Percentiles rank a stretch among this genome's conserved stretches.
phyloP scores from a whole-genome alignment of 2,888 invertebrate genomes.

The Cerceris ruficornis region DNA sequence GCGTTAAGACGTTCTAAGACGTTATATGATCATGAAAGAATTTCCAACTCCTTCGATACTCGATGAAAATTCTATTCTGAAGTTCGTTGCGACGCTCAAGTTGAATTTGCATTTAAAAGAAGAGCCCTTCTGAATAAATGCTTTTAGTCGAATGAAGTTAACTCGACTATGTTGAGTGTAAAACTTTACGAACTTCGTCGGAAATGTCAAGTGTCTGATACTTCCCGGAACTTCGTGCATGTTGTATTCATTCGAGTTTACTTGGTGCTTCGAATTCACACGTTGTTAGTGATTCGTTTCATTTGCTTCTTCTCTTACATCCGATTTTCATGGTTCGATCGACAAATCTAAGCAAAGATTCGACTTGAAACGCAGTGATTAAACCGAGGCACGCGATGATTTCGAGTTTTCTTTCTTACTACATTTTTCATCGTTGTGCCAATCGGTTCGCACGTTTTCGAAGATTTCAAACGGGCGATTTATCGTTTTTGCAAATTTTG shows the following conservation, averaged over 20 bases:
- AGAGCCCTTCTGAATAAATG: background rate
- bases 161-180: background rate
- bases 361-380: background rate
- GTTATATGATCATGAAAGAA: background rate
- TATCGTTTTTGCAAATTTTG: no score
- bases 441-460: no score
- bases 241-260: no score
- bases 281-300: background rate
- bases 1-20: no score
- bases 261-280: no score
- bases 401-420: no score
- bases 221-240: background rate
- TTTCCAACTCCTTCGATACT: background rate
- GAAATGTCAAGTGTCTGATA: background rate
- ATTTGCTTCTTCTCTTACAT: background rate
- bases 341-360: background rate
- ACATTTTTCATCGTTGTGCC: no score
- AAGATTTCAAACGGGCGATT: no score
- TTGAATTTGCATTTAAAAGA: background rate
- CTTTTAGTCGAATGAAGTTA: background rate
- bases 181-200: background rate
- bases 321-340: background rate
- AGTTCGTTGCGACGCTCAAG: background rate
- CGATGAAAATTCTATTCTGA: background rate
- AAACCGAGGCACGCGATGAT: no score